phyloP scores from a whole-genome alignment of 1,140 invertebrate genomes.

The Leptonema lineaticorne region DNA sequence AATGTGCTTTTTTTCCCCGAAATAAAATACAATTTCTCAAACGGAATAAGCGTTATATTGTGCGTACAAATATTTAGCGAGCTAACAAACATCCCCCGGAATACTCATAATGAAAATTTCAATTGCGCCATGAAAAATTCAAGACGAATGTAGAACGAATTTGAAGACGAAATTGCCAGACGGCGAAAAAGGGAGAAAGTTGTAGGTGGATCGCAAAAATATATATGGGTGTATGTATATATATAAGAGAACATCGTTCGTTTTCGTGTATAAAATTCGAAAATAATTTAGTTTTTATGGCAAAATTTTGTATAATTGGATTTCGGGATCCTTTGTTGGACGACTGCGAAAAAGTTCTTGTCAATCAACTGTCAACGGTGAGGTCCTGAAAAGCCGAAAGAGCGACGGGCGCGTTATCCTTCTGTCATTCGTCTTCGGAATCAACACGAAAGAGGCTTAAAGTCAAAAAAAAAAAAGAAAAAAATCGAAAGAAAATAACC shows the following conservation, averaged over 20 bases:
- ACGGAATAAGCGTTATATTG: neutral
- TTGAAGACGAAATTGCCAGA: no score
- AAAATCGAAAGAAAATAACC: neutral
- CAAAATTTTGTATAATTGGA: neutral
- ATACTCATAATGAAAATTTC: neutral
- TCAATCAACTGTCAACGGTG: conserved; percentile 9
- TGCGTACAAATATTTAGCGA: neutral
- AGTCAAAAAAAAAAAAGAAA: neutral
- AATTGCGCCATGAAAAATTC: no score
- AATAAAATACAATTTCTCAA: neutral
- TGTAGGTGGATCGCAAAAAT: neutral
- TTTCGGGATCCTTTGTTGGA: neutral
- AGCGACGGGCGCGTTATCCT: neutral
- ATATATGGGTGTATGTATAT: neutral
- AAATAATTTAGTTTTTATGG: neutral
- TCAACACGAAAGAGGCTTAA: neutral
- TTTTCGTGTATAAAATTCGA: no score
- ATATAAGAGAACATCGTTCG: no score
- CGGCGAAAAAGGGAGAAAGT: no score
- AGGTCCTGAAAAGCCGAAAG: neutral
- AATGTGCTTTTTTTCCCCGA: no score
- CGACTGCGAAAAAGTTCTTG: neutral
- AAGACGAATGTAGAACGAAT: no score
- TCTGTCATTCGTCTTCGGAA: neutral
- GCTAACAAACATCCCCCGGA: neutral